A percentile compares a stretch with the other conserved stretches of the same genome.
Conservation (phyloP, 1,140 invertebrate species). For the Drosophila pseudoananassae region DNA sequence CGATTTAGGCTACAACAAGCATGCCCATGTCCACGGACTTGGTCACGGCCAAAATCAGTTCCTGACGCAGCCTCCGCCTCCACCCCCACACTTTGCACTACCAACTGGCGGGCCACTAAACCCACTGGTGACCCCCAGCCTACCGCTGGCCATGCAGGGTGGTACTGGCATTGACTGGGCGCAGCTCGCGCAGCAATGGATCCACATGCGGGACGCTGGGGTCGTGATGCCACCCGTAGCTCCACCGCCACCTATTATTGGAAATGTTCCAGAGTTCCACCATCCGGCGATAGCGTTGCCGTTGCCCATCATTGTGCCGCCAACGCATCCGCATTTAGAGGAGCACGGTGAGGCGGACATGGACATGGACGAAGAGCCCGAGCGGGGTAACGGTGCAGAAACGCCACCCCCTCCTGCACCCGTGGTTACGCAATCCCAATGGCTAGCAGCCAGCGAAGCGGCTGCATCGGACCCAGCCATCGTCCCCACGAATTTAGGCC, state of each 20-base stretch:
- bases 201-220: constrained; percentile 95
- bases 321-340: constrained; percentile 32
- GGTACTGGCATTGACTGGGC: constrained; percentile 94
- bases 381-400: constrained; percentile 39
- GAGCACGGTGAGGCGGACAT: constrained; percentile 93
- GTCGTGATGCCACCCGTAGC: constrained; percentile 59
- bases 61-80: constrained; percentile 72
- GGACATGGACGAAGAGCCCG: constrained; percentile 91
- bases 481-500: not conserved
- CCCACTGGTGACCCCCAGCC: constrained; percentile 84
- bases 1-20: constrained; percentile 82
- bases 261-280: constrained; percentile 55
- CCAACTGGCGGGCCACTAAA: constrained; percentile 83
- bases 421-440: constrained; percentile 58
- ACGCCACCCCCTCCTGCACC: constrained; percentile 59
- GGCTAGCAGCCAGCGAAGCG: constrained; percentile 30
- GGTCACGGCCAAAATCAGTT: constrained; percentile 74
- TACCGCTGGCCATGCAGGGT: constrained; percentile 66
- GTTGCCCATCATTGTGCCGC: constrained; percentile 9
- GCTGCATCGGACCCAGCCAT: not conserved
- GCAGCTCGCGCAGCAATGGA: constrained; percentile 98
- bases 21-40: constrained; percentile 11
- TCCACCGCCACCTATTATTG: constrained; percentile 66
- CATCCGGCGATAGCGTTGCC: constrained; percentile 22
- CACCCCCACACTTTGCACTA: constrained; percentile 22